Evolutionary conservation across 2,888 invertebrate species (phyloP), one percentile per base, ranked within the genome.

Genomic region (Hyppa rectilinea): DNA sequence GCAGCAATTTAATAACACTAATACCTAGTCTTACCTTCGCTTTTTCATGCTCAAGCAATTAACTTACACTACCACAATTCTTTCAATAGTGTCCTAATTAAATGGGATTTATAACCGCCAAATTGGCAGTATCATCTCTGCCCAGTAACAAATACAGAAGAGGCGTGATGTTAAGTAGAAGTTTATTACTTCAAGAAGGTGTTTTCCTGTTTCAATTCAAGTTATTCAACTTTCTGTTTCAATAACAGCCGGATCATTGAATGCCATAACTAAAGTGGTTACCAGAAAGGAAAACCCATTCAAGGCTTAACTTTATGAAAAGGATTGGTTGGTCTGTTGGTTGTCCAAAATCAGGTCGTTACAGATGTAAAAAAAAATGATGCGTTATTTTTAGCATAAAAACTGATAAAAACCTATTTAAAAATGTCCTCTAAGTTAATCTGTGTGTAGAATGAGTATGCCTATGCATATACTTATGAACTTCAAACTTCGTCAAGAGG

Each of bases 401-500:
- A 31, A 6, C 0, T 14, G 5, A 14, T 17, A 29, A 7, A 67
- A 31, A 6, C 0, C 20, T 17, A 12, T 43, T 2, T 3, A 3
- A 20, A 34, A 12, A 14, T 47, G 2, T n/a, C 1, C 1, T 49
- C 23, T 31, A 36, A 43, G 50, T 38, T 31, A 20, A n/a, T 45
- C 31, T 56, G 10, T 26, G 2, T 36, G 47, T 58, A 52, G 43
- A 43, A 23, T 38, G 14, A 17, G 26, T 45, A 47, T 36, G 47
- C n/a, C 20, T 59, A 23, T 65, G 47, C 64, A 36, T 77, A 77
- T 49, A 58, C 53, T 62, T 49, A 53, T 38, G 26, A 38, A 74
- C 23, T 45, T 60, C 65, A 47, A 70, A 79, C 59, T 66, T 74
- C 23, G 40, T 47, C 49, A 58, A 58, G 56, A 61, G 67, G 43